A percentile compares a stretch with the other conserved stretches of the same genome.
Evolutionary conservation across 2,888 invertebrate genomes (phyloP).

Genomic region (Tetragonisca angustula): DNA sequence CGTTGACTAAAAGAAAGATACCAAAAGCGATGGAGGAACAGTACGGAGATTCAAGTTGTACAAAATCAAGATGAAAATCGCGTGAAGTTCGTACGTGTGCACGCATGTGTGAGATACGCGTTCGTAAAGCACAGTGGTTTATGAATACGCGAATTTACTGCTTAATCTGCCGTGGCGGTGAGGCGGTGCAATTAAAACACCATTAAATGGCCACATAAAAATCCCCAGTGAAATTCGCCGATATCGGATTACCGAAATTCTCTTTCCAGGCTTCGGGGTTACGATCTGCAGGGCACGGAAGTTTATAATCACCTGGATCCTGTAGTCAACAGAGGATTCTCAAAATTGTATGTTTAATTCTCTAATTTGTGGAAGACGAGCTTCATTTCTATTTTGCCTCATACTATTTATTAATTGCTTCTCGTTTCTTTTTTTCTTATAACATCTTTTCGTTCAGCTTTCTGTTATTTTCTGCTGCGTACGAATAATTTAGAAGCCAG

Average conservation of each 20-base stretch:
- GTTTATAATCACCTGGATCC: constrained; percentile 51
- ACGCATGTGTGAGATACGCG: constrained; percentile 18
- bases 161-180: constrained; percentile 78
- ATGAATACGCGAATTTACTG: constrained; percentile 80
- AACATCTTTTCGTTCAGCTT: too few species aligned
- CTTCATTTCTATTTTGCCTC: too few species aligned
- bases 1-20: constrained; percentile 20
- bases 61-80: constrained; percentile 47
- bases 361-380: background rate
- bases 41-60: constrained; percentile 8
- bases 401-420: too few species aligned
- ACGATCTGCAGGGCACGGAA: constrained; percentile 57
- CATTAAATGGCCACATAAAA: constrained; percentile 78
- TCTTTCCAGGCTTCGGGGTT: constrained; percentile 53
- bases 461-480: too few species aligned
- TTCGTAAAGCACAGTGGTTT: constrained; percentile 77
- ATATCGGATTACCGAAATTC: constrained; percentile 74
- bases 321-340: constrained; percentile 35
- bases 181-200: constrained; percentile 79
- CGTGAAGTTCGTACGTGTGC: background rate
- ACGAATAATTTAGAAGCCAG: too few species aligned
- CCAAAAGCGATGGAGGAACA: background rate
- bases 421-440: too few species aligned
- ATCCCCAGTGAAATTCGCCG: constrained; percentile 75
- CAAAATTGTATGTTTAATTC: constrained; percentile 38